Percentiles rank a stretch among this genome's conserved stretches.
phyloP scores from a whole-genome alignment of 1,140 invertebrate genomes.

The Zaprionus gabonicus region DNA sequence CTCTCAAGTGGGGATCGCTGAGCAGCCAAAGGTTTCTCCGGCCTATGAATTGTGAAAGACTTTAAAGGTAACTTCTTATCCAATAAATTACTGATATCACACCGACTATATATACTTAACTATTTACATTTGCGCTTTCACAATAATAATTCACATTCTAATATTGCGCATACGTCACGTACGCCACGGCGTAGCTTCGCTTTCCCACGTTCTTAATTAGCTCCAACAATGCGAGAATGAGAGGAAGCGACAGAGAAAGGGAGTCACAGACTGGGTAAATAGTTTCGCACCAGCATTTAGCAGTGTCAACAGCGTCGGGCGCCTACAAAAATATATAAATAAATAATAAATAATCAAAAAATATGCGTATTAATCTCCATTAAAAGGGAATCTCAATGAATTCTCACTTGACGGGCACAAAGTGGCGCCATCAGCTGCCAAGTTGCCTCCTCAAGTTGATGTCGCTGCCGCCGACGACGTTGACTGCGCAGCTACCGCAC shows the following conservation, averaged over 20 bases:
- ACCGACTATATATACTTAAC: not conserved
- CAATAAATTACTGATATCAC: not conserved
- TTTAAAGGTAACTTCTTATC: not conserved
- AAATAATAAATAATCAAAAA: slow-evolving; percentile 27
- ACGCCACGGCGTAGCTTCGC: not conserved
- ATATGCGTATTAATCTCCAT: slow-evolving; percentile 76
- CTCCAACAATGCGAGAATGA: slow-evolving; percentile 29
- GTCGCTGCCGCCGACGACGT: not conserved
- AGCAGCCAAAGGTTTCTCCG: slow-evolving; percentile 3
- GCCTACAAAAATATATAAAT: slow-evolving; percentile 17
- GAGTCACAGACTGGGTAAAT: slow-evolving; percentile 51
- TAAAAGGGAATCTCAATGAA: slow-evolving; percentile 82
- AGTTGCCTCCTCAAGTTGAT: not conserved
- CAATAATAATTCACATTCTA: not conserved
- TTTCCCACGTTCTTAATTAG: slow-evolving; percentile 78
- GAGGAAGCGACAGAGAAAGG: slow-evolving; percentile 38
- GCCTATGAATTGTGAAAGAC: not conserved
- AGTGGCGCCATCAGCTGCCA: slow-evolving; percentile 60
- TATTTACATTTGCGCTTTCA: not conserved
- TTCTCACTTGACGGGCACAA: slow-evolving; percentile 54
- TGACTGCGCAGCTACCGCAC: slow-evolving; percentile 38
- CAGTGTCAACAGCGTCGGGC: slow-evolving; percentile 66
- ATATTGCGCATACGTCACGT: slow-evolving; percentile 47
- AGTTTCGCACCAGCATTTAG: slow-evolving; percentile 77
- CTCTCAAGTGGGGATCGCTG: slow-evolving; percentile 26